Conservation (phyloP, 37 sponge, comb jelly and placozoan species). For the Cliona cf. orientalis region DNA sequence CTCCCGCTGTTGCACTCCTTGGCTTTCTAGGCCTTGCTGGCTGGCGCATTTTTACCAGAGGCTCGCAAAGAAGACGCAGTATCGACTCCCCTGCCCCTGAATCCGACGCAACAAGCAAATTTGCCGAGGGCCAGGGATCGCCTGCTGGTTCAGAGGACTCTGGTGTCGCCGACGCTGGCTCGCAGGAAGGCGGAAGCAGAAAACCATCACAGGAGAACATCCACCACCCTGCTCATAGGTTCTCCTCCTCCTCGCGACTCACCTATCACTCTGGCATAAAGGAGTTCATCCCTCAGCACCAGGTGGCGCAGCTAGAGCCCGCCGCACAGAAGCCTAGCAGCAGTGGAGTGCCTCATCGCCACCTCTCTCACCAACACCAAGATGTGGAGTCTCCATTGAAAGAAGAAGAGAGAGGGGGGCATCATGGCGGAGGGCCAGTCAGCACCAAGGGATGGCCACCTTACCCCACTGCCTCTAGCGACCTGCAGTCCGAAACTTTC, state of each 20-base stretch:
- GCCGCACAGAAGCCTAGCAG: no score
- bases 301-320: background rate
- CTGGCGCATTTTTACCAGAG: no score
- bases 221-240: no score
- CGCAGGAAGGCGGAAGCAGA: no score
- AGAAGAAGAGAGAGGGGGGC: background rate
- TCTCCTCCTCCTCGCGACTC: no score
- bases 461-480: conserved; percentile 25
- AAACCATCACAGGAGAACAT: no score
- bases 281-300: no score
- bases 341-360: no score
- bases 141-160: background rate
- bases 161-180: background rate
- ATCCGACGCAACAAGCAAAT: background rate
- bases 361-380: no score
- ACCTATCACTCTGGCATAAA: no score
- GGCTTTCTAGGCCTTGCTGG: conserved; percentile 24
- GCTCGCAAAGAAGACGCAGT: background rate
- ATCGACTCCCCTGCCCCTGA: background rate
- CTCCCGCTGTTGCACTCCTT: conserved; percentile 26
- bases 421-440: background rate
- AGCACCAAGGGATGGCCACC: background rate
- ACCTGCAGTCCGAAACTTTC: conserved; percentile 9
- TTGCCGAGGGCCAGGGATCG: background rate
- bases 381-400: background rate